Conservation (phyloP, 2,113 vertebrate species). For the Conger conger region DNA sequence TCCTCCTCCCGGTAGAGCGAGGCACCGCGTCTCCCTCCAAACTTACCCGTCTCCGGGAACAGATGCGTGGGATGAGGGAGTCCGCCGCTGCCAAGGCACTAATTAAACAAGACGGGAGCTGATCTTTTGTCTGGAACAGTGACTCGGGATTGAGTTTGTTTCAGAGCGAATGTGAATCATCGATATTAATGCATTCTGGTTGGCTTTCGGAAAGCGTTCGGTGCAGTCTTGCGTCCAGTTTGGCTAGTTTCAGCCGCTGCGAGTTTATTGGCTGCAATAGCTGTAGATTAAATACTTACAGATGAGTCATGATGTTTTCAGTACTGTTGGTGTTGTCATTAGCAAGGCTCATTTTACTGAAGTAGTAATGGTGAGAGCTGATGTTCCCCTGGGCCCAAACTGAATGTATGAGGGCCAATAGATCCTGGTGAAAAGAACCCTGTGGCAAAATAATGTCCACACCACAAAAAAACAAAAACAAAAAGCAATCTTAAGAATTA, state of each 20-base stretch:
- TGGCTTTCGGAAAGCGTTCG: background rate
- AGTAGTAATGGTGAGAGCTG: too few relatives aligned
- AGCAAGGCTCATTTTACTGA: too few relatives aligned
- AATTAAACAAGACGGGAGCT: conserved; percentile 44
- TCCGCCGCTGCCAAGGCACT: conserved; percentile 43
- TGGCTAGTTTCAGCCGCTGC: background rate
- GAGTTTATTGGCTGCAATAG: background rate
- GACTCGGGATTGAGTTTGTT: background rate
- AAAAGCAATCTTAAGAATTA: too few relatives aligned
- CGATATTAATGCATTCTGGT: background rate
- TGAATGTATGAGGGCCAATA: too few relatives aligned
- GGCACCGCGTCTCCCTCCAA: conserved; percentile 34
- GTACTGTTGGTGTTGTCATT: too few relatives aligned
- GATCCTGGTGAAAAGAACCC: too few relatives aligned
- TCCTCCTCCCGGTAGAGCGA: conserved; percentile 10
- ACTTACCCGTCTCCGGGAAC: conserved; percentile 43
- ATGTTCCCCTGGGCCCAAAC: background rate
- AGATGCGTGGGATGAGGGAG: conserved; percentile 49
- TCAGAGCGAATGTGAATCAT: background rate
- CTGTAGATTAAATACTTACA: too few relatives aligned
- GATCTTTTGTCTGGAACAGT: conserved; percentile 36
- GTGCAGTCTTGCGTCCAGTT: background rate
- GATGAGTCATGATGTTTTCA: background rate
- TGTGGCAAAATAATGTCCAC: too few relatives aligned
- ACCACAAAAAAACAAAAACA: too few relatives aligned